These are phyloP conservation scores for Contarinia nasturtii DNA, from an alignment of 1,140 invertebrate genomes.

Conservation along the genomic window DNA sequence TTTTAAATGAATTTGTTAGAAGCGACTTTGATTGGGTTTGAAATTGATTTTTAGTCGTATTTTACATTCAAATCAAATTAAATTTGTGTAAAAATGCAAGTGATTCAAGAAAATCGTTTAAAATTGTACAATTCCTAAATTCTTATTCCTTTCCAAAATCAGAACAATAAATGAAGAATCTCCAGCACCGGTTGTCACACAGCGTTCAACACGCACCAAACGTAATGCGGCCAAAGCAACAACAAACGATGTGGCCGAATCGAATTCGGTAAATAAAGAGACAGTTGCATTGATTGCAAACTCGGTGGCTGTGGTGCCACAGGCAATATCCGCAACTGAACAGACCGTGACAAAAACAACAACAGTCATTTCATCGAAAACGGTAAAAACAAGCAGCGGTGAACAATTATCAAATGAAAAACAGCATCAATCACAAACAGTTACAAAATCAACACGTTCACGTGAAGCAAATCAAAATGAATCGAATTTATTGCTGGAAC, in stretches of 20 bases:
- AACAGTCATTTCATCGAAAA: background rate
- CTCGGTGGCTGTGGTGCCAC: background rate
- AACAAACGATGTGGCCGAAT: background rate
- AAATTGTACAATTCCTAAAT: too few relatives aligned
- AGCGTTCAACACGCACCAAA: background rate
- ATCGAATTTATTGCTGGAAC: conserved; percentile 14
- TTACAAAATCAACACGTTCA: conserved; percentile 1
- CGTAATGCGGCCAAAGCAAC: background rate
- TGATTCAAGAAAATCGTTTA: too few relatives aligned
- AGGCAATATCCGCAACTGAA: too few relatives aligned
- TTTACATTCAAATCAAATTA: too few relatives aligned
- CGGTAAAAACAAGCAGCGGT: background rate
- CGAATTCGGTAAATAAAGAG: background rate
- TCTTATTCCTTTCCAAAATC: background rate
- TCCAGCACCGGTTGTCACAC: background rate
- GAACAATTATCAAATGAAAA: conserved; percentile 2
- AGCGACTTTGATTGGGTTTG: too few relatives aligned
- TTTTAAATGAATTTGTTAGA: too few relatives aligned
- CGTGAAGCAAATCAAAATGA: conserved; percentile 15
- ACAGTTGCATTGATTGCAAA: background rate
- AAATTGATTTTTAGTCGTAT: too few relatives aligned
- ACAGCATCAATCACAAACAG: background rate
- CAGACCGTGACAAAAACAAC: background rate
- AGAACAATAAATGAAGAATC: conserved; percentile 8
- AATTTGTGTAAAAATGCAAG: too few relatives aligned